These are phyloP conservation scores for Dendrolimus kikuchii DNA, from an alignment of 1,140 invertebrate genomes.

Conservation along the genomic window DNA sequence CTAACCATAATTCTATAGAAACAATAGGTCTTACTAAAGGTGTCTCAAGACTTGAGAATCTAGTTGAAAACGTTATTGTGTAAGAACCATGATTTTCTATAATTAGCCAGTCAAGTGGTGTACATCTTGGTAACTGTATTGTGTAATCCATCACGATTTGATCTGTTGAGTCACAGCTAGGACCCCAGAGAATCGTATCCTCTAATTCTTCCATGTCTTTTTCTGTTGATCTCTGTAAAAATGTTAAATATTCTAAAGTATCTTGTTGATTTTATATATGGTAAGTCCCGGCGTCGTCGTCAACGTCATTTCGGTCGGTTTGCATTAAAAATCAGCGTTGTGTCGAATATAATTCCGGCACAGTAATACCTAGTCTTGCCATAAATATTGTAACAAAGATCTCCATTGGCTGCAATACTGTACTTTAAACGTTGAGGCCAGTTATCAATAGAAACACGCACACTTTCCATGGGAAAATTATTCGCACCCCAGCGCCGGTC, in stretches of 20 bases:
- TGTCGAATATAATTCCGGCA: too few relatives aligned
- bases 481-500: too few relatives aligned
- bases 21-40: constrained; percentile 1
- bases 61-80: constrained; percentile 5
- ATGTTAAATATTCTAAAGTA: too few relatives aligned
- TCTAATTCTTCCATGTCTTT: not conserved
- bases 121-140: constrained; percentile 1
- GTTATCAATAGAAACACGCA: too few relatives aligned
- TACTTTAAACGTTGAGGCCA: too few relatives aligned
- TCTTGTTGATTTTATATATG: too few relatives aligned
- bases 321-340: too few relatives aligned
- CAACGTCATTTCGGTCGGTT: too few relatives aligned
- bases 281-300: not conserved
- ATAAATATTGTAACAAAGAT: too few relatives aligned
- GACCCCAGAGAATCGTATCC: constrained; percentile 5
- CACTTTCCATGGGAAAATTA: too few relatives aligned
- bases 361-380: too few relatives aligned
- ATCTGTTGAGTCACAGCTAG: constrained; percentile 1
- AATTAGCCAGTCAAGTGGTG: constrained; percentile 1
- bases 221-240: constrained; percentile 4
- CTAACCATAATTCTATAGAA: constrained; percentile 5
- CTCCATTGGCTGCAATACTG: too few relatives aligned
- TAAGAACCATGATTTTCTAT: not conserved
- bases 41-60: constrained; percentile 3
- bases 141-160: not conserved